Evolutionary conservation across 2,888 invertebrate species (phyloP).

Genomic region (Aphidius colemani): DNA sequence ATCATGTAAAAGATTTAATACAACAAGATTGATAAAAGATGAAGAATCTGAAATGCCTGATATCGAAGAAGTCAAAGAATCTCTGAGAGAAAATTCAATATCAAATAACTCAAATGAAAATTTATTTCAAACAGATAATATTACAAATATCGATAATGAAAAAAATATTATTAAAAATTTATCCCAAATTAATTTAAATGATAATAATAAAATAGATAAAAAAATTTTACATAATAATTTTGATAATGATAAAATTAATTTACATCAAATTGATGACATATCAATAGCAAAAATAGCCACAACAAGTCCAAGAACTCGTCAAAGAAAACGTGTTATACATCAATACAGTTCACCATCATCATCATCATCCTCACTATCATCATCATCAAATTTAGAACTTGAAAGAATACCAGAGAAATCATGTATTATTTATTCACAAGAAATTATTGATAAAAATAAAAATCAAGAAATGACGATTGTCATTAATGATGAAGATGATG

Average conservation of each 20-base stretch:
- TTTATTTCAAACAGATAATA: not conserved
- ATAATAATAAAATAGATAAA: not conserved
- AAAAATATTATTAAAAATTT: not conserved
- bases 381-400: slow-evolving; percentile 30
- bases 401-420: slow-evolving; percentile 34
- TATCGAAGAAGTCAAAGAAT: slow-evolving; percentile 47
- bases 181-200: not conserved
- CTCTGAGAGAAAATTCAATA: slow-evolving; percentile 7
- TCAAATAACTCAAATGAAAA: slow-evolving; percentile 11
- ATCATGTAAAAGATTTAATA: slow-evolving; percentile 34
- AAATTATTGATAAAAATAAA: slow-evolving; percentile 10
- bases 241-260: not conserved
- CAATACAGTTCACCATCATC: slow-evolving; percentile 37
- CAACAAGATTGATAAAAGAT: slow-evolving; percentile 16
- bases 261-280: too few relatives aligned
- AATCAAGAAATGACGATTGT: not conserved
- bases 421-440: slow-evolving; percentile 6
- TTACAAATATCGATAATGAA: slow-evolving; percentile 11
- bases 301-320: slow-evolving; percentile 7
- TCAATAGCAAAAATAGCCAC: not conserved
- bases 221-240: not conserved
- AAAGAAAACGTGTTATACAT: slow-evolving; percentile 30
- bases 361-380: slow-evolving; percentile 29
- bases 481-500: slow-evolving; percentile 19
- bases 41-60: slow-evolving; percentile 42